Percentiles rank a stretch among this genome's conserved stretches.
Evolutionary conservation across 2,888 invertebrate species (phyloP).

Genomic region (Drosophila mimica): DNA sequence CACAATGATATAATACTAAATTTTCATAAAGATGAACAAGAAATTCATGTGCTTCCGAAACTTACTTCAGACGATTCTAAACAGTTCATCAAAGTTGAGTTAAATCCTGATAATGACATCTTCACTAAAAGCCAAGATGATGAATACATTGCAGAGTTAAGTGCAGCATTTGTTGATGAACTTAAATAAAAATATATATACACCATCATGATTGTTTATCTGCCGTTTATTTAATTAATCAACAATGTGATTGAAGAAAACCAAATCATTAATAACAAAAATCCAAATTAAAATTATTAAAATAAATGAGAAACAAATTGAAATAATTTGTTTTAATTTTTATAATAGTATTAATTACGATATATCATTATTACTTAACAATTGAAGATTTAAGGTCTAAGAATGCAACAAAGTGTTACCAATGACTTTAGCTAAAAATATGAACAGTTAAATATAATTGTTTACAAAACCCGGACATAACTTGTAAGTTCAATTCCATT

Average conservation of each 20-base stretch:
- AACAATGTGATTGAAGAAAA: background rate
- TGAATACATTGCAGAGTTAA: slow-evolving; percentile 38
- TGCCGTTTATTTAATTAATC: background rate
- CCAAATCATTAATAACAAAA: background rate
- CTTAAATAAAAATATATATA: slow-evolving; percentile 23
- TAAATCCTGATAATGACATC: background rate
- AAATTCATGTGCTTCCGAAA: background rate
- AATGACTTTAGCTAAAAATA: background rate
- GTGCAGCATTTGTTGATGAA: slow-evolving; percentile 50
- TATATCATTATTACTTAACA: background rate
- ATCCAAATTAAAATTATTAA: background rate
- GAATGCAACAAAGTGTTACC: background rate
- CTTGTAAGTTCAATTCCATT: background rate
- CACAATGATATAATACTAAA: background rate
- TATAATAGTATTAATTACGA: background rate
- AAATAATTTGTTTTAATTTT: background rate
- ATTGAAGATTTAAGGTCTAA: background rate
- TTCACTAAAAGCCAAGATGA: slow-evolving; percentile 18
- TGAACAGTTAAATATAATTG: background rate
- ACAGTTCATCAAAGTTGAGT: background rate
- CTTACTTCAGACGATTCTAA: background rate
- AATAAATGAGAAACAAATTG: background rate
- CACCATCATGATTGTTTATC: background rate
- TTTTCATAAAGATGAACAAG: background rate
- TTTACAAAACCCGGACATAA: background rate